Conservation (phyloP, 2,888 invertebrate genomes). For the Troglohyphantes excavatus region DNA sequence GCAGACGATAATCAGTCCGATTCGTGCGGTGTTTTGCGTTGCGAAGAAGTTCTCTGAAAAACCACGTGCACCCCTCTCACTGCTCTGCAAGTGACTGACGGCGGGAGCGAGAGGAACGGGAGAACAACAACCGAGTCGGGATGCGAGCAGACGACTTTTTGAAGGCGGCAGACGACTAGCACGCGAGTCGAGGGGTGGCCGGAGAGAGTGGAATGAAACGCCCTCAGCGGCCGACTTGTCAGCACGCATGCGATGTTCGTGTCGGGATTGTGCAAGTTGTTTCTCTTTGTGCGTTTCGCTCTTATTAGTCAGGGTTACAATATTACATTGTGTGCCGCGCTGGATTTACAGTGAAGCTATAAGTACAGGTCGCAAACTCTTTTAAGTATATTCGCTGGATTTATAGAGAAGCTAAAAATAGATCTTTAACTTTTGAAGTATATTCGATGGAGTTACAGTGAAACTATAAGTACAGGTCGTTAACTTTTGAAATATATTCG, state of each 20-base stretch:
- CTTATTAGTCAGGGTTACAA: too few relatives aligned
- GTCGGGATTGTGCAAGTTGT: not conserved
- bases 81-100: not conserved
- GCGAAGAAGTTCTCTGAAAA: not conserved
- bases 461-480: too few relatives aligned
- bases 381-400: too few relatives aligned
- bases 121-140: conserved; percentile 25
- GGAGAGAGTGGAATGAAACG: conserved; percentile 65
- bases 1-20: not conserved
- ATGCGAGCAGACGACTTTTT: conserved; percentile 75
- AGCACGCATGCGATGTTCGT: not conserved
- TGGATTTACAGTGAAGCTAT: too few relatives aligned
- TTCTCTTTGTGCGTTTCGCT: not conserved
- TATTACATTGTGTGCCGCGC: too few relatives aligned
- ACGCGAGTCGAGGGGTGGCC: conserved; percentile 70
- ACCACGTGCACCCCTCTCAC: conserved; percentile 38
- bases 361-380: too few relatives aligned
- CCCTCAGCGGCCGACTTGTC: conserved; percentile 66
- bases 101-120: not conserved
- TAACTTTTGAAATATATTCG: too few relatives aligned
- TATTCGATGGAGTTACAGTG: too few relatives aligned
- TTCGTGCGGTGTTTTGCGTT: not conserved
- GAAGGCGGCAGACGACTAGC: conserved; percentile 74
- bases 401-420: too few relatives aligned
- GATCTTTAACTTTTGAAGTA: too few relatives aligned